Evolutionary conservation across 1,140 invertebrate species (phyloP).

Genomic region (Drosophila nigromelanica): DNA sequence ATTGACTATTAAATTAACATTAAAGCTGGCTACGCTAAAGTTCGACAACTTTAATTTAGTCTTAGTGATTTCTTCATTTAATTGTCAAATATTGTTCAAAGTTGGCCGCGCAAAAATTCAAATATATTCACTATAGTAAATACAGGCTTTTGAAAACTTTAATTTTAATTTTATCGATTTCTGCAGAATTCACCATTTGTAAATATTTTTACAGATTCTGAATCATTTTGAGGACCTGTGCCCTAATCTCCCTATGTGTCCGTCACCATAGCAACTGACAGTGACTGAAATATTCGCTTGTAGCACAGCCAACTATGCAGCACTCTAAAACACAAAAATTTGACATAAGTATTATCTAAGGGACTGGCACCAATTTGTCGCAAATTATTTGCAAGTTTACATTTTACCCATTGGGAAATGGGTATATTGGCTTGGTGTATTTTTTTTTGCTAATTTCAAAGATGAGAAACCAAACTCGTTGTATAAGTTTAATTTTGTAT

Average conservation of each 20-base stretch:
- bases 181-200: too few species aligned
- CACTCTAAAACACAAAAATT: conserved; percentile 8
- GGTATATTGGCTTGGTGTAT: too few species aligned
- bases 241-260: not conserved
- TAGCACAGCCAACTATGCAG: too few species aligned
- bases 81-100: not conserved
- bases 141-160: too few species aligned
- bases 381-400: conserved; percentile 26
- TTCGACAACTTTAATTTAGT: not conserved
- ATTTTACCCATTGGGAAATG: not conserved
- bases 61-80: too few species aligned
- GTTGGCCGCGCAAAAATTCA: not conserved
- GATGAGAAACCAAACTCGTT: too few species aligned
- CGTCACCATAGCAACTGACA: conserved; percentile 7
- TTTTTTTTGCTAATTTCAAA: too few species aligned
- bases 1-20: not conserved
- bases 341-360: conserved; percentile 39
- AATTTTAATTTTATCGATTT: too few species aligned
- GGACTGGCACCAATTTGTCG: conserved; percentile 33
- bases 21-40: not conserved
- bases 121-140: too few species aligned
- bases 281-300: not conserved
- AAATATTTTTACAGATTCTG: conserved; percentile 10
- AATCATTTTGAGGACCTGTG: conserved; percentile 7
- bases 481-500: too few species aligned